phyloP scores from a whole-genome alignment of 2,888 invertebrate genomes.

The Volucella zonaria region DNA sequence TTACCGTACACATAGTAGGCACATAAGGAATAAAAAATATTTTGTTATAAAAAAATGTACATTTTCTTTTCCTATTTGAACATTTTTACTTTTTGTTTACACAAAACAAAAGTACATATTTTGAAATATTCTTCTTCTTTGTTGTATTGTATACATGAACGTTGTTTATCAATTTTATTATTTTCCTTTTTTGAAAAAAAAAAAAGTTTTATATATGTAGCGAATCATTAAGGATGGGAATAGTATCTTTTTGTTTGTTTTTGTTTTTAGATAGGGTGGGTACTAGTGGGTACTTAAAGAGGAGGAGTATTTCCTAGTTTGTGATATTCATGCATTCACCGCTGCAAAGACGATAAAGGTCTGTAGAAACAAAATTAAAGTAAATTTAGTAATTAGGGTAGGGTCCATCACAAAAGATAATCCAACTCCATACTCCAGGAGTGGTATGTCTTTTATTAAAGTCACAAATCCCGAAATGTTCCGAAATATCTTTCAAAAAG shows the following conservation, averaged over 20 bases:
- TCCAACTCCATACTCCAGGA: no score
- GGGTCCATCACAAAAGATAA: no score
- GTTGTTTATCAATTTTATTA: slow-evolving; percentile 34
- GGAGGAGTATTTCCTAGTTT: slow-evolving; percentile 32
- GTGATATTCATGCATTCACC: slow-evolving; percentile 14
- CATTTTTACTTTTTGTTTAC: slow-evolving; percentile 59
- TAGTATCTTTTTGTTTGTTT: slow-evolving; percentile 33
- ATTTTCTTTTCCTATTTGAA: slow-evolving; percentile 34
- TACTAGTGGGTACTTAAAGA: background rate
- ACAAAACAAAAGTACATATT: slow-evolving; percentile 32
- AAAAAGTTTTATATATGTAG: slow-evolving; percentile 45
- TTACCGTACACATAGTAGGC: slow-evolving; percentile 74
- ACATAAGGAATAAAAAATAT: slow-evolving; percentile 70
- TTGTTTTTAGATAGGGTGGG: slow-evolving; percentile 14
- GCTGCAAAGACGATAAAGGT: no score
- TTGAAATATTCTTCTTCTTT: slow-evolving; percentile 11
- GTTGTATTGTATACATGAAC: slow-evolving; percentile 15
- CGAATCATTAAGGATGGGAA: slow-evolving; percentile 68
- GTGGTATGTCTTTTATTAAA: no score
- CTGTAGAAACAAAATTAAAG: no score
- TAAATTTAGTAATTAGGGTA: no score
- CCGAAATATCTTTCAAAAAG: no score
- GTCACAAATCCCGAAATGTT: no score
- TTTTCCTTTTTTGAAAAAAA: slow-evolving; percentile 33
- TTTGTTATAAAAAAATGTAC: slow-evolving; percentile 53